Evolutionary conservation across 1,140 invertebrate species (phyloP), one percentile per base, ranked within the genome.

Genomic region (Tetragnatha versicolor): DNA sequence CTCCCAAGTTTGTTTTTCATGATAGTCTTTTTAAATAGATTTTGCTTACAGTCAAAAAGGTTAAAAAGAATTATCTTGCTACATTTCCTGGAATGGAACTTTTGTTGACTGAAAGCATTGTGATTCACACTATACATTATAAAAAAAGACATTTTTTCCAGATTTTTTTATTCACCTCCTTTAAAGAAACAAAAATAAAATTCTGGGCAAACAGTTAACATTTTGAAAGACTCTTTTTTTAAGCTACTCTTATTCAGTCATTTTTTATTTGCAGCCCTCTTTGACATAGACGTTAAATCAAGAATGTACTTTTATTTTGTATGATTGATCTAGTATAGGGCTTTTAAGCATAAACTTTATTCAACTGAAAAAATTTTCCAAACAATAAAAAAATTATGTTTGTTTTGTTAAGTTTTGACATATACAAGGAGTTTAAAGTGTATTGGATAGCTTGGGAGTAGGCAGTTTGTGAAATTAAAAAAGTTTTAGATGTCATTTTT

Each of bases 181-280:
- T 31, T 10, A 3, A 27, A 2, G 1, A 20, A 20, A 9, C 25
- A 53, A 31, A 58, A 58, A 58, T 20, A 31, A 1, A 33, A 58
- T 58, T 58, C 33, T 58, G 53, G 27, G 29, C 29, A 58, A 58
- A 58, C 53, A 58, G 53, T 58, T 58, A 58, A 58, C 53, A 33
- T 58, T 58, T 31, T 58, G 27, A 27, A 22, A 58, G 29, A 58
- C 27, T 9, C 20, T 58, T 58, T 58, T 58, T 58, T 58, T n/a
- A 58, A n/a, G 33, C 53, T 58, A n/a, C 33, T 31, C 29, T 58
- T 58, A 58, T 31, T n/a, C 2, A 31, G n/a, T 31, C 12, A n/a
- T 58, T 58, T 58, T 58, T 53, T 12, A 3, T 25, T 27, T 12
- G 10, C 12, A 22, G 3, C 22, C 29, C 29, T n/a, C 33, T 33